Conservation (phyloP, 2,113 vertebrate genomes). For the Ammospiza nelsoni region DNA sequence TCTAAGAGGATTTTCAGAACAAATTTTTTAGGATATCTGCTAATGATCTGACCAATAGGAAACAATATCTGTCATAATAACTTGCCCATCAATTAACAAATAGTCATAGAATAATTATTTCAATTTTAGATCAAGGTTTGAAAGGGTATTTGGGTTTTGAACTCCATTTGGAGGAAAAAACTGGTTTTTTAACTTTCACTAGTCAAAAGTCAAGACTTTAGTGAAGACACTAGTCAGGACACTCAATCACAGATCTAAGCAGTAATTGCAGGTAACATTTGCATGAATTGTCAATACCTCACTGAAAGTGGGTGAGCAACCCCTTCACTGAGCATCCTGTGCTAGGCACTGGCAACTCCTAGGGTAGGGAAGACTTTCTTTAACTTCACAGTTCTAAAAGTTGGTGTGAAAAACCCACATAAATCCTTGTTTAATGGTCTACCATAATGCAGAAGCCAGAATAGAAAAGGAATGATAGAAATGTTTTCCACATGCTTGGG, state of each 20-base stretch:
- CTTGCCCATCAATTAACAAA: background rate
- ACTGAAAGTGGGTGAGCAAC: background rate
- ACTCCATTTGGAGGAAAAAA: background rate
- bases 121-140: background rate
- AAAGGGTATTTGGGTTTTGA: background rate
- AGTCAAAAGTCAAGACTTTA: background rate
- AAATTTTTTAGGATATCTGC: background rate
- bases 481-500: background rate
- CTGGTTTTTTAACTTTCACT: background rate
- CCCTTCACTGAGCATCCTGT: background rate
- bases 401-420: accelerated
- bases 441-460: background rate
- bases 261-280: background rate
- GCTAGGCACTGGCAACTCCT: background rate
- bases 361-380: background rate
- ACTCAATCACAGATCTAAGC: background rate
- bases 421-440: background rate
- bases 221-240: background rate
- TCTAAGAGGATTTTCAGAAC: background rate
- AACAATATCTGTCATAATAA: background rate
- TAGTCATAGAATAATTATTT: background rate
- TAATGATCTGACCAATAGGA: background rate
- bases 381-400: background rate
- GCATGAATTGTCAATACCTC: background rate
- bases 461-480: background rate